Conservation (phyloP, 2,797 vertebrate species). For the Muraenolepis orangiensis region DNA sequence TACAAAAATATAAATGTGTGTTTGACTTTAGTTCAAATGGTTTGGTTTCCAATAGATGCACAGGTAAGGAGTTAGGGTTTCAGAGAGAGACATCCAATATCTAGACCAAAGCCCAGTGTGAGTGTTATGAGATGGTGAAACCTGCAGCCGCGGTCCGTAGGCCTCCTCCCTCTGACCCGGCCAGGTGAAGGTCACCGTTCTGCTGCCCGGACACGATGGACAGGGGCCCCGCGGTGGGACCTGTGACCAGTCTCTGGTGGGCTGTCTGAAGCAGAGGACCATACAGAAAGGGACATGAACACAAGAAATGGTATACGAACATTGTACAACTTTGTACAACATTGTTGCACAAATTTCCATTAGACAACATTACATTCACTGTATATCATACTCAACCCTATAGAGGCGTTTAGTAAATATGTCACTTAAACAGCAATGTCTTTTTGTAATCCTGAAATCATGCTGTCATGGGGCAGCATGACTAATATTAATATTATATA, state of each 20-base stretch:
- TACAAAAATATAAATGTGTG: background rate
- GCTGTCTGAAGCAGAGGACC: slow-evolving; percentile 56
- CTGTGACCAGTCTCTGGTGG: slow-evolving; percentile 58
- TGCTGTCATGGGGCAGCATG: too few species aligned
- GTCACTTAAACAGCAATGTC: background rate
- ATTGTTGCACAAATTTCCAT: background rate
- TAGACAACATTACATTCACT: background rate
- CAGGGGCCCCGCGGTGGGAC: slow-evolving; percentile 41
- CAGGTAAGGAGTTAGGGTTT: background rate
- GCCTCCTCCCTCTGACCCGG: slow-evolving; percentile 30
- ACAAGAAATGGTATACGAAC: background rate
- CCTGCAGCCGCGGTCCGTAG: slow-evolving; percentile 47
- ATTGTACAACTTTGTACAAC: too few species aligned
- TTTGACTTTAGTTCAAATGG: background rate
- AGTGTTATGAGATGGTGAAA: slow-evolving; percentile 4
- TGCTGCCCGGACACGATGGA: slow-evolving; percentile 51
- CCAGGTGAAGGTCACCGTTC: slow-evolving; percentile 29
- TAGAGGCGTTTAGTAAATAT: background rate
- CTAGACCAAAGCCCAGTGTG: background rate
- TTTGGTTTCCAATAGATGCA: background rate
- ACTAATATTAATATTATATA: background rate
- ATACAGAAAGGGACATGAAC: background rate
- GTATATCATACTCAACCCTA: background rate
- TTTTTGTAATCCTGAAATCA: too few species aligned
- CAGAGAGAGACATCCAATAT: background rate